Evolutionary conservation across 2,888 invertebrate species (phyloP).

Genomic region (Elysia crispata): DNA sequence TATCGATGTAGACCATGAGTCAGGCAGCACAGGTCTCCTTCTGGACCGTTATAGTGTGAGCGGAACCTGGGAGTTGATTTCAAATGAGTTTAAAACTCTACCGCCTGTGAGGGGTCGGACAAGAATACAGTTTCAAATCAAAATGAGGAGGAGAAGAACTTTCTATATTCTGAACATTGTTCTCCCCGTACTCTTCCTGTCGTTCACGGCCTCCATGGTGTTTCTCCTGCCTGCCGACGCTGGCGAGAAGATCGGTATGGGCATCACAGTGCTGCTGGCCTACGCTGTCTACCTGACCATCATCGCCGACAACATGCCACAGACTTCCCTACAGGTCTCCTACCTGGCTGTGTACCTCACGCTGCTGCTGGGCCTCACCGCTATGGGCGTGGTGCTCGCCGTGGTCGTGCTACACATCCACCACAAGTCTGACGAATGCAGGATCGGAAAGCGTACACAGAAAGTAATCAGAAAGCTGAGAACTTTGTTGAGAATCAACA

Average conservation of each 20-base stretch:
- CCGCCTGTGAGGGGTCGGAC: no score
- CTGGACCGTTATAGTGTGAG: no score
- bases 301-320: constrained; percentile 55
- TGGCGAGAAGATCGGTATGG: constrained; percentile 57
- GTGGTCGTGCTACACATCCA: constrained; percentile 47
- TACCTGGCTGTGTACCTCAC: constrained; percentile 43
- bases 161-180: constrained; percentile 52
- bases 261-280: constrained; percentile 57
- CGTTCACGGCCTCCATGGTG: constrained; percentile 52
- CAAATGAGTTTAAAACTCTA: no score
- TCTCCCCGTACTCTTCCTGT: constrained; percentile 54
- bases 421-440: constrained; percentile 20
- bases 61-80: no score
- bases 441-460: no score
- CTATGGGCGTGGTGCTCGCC: constrained; percentile 45
- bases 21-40: no score
- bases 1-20: no score
- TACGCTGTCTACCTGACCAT: constrained; percentile 58
- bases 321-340: constrained; percentile 52
- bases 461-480: no score
- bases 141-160: constrained; percentile 41
- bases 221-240: constrained; percentile 55
- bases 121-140: no score
- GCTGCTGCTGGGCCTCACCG: constrained; percentile 35
- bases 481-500: no score